These are phyloP conservation scores for Bombus confusus DNA, from an alignment of 1,140 invertebrate species.

Conservation along the genomic window DNA sequence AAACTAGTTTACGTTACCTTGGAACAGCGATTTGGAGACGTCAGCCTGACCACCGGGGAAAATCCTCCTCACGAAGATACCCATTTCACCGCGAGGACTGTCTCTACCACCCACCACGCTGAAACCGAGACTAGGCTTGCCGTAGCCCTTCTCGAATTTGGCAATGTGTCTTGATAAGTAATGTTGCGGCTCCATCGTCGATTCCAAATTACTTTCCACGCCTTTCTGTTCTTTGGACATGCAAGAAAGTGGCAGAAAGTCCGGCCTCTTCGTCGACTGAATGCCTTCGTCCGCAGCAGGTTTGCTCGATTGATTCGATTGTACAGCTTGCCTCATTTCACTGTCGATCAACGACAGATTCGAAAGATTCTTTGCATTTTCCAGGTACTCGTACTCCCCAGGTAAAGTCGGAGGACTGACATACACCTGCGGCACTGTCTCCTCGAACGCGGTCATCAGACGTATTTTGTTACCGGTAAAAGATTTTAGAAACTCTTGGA, in stretches of 20 bases:
- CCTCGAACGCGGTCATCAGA: conserved; percentile 78
- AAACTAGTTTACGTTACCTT: conserved; percentile 83
- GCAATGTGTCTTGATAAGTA: conserved; percentile 78
- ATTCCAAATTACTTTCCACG: conserved; percentile 53
- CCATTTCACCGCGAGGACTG: conserved; percentile 87
- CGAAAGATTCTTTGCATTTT: conserved; percentile 76
- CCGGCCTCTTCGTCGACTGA: conserved; percentile 72
- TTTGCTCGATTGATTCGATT: conserved; percentile 25
- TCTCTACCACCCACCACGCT: conserved; percentile 90
- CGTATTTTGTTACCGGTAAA: conserved; percentile 76
- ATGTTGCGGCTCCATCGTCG: conserved; percentile 83
- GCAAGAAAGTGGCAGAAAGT: conserved; percentile 74
- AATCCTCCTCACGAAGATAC: conserved; percentile 89
- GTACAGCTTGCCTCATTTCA: conserved; percentile 55
- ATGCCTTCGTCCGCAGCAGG: conserved; percentile 4
- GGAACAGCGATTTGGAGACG: conserved; percentile 86
- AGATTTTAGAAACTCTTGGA: conserved; percentile 82
- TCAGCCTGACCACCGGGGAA: conserved; percentile 88
- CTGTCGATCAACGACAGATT: conserved; percentile 70
- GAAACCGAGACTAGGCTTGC: conserved; percentile 88
- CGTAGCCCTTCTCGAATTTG: conserved; percentile 86
- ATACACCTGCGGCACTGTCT: conserved; percentile 77
- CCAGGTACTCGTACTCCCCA: conserved; percentile 73
- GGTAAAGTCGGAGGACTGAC: conserved; percentile 57
- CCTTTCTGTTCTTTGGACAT: conserved; percentile 68